These are phyloP conservation scores for Bilobella aurantiaca DNA, from an alignment of 1,140 invertebrate genomes.

Conservation along the genomic window DNA sequence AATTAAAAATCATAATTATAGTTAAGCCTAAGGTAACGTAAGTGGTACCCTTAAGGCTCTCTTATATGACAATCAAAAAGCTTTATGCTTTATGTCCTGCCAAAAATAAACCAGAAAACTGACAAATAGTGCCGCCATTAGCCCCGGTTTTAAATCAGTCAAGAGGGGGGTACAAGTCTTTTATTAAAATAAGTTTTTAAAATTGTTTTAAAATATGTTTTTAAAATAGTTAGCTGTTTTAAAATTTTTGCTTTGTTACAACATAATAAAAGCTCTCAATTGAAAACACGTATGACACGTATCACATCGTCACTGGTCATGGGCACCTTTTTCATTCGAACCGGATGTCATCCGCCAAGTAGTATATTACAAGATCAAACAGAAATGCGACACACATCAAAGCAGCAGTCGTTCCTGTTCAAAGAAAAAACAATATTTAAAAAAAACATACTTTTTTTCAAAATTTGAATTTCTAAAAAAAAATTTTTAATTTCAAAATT, in stretches of 20 bases:
- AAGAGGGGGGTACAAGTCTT: no score
- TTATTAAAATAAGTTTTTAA: no score
- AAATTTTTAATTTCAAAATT: no score
- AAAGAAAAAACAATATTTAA: slow-evolving; percentile 14
- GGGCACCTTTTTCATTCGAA: not conserved
- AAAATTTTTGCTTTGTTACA: not conserved
- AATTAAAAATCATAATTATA: no score
- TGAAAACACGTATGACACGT: not conserved
- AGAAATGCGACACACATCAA: slow-evolving; percentile 71
- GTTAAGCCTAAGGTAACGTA: no score
- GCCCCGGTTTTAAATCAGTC: no score
- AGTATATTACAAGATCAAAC: slow-evolving; percentile 70
- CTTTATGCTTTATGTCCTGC: no score
- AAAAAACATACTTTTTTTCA: not conserved
- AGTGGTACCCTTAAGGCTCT: no score
- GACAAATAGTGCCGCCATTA: no score
- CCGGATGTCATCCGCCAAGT: slow-evolving; percentile 61
- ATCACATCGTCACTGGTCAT: not conserved
- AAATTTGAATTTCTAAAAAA: slow-evolving; percentile 2
- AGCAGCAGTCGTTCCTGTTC: slow-evolving; percentile 61
- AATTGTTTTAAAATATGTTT: no score
- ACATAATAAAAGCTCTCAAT: not conserved
- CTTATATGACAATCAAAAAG: no score
- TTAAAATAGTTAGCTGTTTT: slow-evolving; percentile 12
- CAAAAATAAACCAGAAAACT: no score